A percentile compares a stretch with the other conserved stretches of the same genome.
Conservation (phyloP, 2,888 invertebrate species). For the Thalpophila matura region DNA sequence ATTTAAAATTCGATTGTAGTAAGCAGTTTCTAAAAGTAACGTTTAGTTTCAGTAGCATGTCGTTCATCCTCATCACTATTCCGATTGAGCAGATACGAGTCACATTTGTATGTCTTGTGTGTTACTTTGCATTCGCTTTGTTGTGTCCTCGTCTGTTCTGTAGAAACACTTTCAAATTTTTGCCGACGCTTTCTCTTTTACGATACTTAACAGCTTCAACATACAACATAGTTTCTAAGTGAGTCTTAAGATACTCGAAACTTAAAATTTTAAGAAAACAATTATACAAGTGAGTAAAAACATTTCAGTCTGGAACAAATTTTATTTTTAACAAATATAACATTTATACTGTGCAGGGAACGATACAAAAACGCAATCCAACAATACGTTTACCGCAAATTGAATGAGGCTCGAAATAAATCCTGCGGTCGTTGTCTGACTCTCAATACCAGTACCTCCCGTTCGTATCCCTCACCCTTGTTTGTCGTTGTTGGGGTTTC, state of each 20-base stretch:
- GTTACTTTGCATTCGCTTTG: constrained; percentile 76
- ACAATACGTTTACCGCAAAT: constrained; percentile 89
- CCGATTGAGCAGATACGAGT: constrained; percentile 74
- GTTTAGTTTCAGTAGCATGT: constrained; percentile 56
- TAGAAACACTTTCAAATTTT: constrained; percentile 82
- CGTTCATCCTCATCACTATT: constrained; percentile 78
- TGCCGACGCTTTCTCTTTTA: constrained; percentile 79
- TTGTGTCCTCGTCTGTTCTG: constrained; percentile 77
- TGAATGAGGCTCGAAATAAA: constrained; percentile 89
- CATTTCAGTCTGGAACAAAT: constrained; percentile 51
- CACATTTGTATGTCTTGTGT: constrained; percentile 82
- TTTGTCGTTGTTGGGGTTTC: constrained; percentile 81
- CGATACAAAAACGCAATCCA: constrained; percentile 83
- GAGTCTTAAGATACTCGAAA: constrained; percentile 33
- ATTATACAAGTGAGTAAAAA: constrained; percentile 2
- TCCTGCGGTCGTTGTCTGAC: constrained; percentile 87
- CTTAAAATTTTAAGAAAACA: background rate
- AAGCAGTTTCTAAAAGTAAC: background rate
- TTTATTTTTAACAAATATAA: constrained; percentile 70
- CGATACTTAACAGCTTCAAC: constrained; percentile 58
- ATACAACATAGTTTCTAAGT: constrained; percentile 51
- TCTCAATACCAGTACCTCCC: constrained; percentile 79
- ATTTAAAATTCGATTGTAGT: background rate
- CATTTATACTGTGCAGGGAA: constrained; percentile 74
- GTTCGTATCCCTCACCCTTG: constrained; percentile 83